A percentile compares a stretch with the other conserved stretches of the same genome.
Evolutionary conservation across 2,797 vertebrate genomes (phyloP).

Genomic region (Tokudaia tokunoshimensis): DNA sequence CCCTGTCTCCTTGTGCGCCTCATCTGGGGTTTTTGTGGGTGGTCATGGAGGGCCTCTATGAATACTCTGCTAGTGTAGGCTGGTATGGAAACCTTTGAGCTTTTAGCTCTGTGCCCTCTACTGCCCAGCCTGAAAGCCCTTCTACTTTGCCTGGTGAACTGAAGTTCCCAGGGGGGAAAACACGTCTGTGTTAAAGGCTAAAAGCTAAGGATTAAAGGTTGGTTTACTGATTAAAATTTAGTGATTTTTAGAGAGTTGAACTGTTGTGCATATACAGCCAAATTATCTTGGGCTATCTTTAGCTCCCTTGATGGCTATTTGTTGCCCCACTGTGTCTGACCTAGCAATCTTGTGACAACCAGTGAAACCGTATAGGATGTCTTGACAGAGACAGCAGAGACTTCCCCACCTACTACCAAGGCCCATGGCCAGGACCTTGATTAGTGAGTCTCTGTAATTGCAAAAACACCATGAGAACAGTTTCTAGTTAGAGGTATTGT

Average conservation of each 20-base stretch:
- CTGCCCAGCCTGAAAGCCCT: not conserved
- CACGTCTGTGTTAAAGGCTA: not conserved
- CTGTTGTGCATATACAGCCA: not conserved
- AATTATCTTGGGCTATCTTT: not conserved
- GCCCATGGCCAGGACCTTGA: not conserved
- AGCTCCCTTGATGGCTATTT: not conserved
- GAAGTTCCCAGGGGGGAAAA: not conserved
- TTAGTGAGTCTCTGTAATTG: not conserved
- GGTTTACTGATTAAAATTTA: not conserved
- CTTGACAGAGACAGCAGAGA: not conserved
- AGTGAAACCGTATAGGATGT: not conserved
- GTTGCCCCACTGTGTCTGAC: not conserved
- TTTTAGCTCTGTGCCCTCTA: not conserved
- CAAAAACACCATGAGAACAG: not conserved
- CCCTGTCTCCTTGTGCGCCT: too few relatives aligned
- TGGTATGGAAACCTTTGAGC: not conserved
- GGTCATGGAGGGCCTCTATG: not conserved
- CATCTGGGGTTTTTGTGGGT: not conserved
- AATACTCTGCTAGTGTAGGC: not conserved
- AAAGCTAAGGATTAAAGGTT: not conserved
- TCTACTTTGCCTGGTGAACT: not conserved
- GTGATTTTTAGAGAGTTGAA: not conserved
- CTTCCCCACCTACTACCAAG: not conserved
- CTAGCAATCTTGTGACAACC: not conserved
- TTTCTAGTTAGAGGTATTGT: not conserved